Conservation (phyloP, 2,888 invertebrate genomes). For the Choreutis nemorana region DNA sequence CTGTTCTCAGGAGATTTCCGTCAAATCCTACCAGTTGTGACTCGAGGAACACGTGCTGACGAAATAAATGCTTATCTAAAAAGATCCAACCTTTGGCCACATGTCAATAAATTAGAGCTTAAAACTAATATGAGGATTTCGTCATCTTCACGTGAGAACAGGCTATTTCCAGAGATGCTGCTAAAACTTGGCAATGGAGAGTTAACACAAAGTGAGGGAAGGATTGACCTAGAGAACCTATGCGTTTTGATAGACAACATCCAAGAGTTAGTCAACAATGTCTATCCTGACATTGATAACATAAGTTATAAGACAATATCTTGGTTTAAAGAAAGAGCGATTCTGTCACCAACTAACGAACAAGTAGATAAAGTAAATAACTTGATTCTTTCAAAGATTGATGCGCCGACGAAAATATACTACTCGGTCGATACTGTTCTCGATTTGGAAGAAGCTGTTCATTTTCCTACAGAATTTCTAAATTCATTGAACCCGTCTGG, state of each 20-base stretch:
- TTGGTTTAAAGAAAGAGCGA: slow-evolving; percentile 17
- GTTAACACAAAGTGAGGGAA: slow-evolving; percentile 16
- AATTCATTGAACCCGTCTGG: neutral
- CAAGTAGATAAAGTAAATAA: slow-evolving; percentile 16
- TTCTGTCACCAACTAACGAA: slow-evolving; percentile 17
- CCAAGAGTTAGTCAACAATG: slow-evolving; percentile 12
- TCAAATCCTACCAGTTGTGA: slow-evolving; percentile 15
- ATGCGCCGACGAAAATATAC: slow-evolving; percentile 1
- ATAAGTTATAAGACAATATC: slow-evolving; percentile 15
- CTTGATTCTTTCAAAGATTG: slow-evolving; percentile 12
- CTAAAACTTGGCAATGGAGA: slow-evolving; percentile 17
- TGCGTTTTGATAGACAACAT: slow-evolving; percentile 5
- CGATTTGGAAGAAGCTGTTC: neutral
- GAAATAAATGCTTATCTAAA: slow-evolving; percentile 17
- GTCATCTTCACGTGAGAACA: slow-evolving; percentile 14
- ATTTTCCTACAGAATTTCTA: neutral
- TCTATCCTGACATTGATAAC: slow-evolving; percentile 16
- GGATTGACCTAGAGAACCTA: slow-evolving; percentile 10
- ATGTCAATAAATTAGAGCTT: slow-evolving; percentile 16
- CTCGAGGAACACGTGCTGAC: slow-evolving; percentile 16
- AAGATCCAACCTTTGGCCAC: slow-evolving; percentile 16
- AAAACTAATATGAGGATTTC: slow-evolving; percentile 16
- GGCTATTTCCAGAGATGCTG: slow-evolving; percentile 16
- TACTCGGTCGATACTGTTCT: slow-evolving; percentile 1
- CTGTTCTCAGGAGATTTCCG: slow-evolving; percentile 1